phyloP scores from a whole-genome alignment of 2,113 vertebrate genomes.

The Drymodes brunneopygia region DNA sequence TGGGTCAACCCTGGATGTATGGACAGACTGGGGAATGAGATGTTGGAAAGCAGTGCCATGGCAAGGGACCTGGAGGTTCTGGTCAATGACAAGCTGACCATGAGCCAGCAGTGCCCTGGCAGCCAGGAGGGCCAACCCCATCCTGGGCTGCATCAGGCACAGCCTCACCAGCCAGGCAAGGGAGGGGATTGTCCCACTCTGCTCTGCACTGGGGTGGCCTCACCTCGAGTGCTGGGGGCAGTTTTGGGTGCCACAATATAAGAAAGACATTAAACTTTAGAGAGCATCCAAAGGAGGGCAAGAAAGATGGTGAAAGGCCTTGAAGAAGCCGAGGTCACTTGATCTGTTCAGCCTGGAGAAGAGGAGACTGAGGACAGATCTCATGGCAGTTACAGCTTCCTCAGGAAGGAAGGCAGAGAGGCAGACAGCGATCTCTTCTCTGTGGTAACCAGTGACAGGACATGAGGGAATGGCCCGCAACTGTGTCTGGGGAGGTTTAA shows the following conservation, averaged over 20 bases:
- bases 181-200: neutral
- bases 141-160: neutral
- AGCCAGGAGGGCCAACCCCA: neutral
- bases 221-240: fast-evolving
- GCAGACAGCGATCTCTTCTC: neutral
- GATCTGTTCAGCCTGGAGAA: neutral
- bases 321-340: neutral
- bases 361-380: neutral
- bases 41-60: neutral
- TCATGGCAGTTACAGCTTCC: neutral
- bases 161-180: neutral
- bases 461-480: fast-evolving
- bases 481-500: neutral
- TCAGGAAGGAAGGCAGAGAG: neutral
- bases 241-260: neutral
- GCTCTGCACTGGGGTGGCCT: neutral
- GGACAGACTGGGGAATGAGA: neutral
- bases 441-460: neutral
- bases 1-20: neutral
- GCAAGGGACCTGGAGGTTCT: neutral
- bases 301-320: neutral
- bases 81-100: neutral
- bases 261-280: too few relatives aligned
- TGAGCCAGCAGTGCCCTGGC: neutral
- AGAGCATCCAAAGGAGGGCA: neutral